Evolutionary conservation across 1,140 invertebrate species (phyloP).

Genomic region (Pomacea maculata): DNA sequence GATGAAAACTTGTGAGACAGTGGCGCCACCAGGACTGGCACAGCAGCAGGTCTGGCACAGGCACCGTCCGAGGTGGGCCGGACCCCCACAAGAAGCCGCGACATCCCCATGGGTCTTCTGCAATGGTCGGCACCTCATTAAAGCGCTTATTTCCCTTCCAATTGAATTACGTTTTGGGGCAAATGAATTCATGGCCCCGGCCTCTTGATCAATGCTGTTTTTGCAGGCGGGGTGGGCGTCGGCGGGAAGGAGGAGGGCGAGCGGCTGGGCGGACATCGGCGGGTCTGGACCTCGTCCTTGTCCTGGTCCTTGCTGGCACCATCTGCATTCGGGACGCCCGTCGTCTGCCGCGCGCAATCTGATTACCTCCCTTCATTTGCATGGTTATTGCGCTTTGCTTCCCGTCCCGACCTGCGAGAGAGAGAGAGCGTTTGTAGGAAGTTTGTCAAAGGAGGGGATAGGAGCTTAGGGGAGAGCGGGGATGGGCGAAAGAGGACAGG

Average conservation of each 20-base stretch:
- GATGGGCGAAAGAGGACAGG: background rate
- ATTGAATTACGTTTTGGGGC: constrained; percentile 21
- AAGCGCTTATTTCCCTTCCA: constrained; percentile 16
- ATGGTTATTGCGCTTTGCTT: constrained; percentile 20
- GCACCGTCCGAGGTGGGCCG: background rate
- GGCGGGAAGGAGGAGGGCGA: background rate
- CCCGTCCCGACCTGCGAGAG: constrained; percentile 7
- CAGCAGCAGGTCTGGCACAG: too few species aligned
- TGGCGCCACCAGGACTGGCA: background rate
- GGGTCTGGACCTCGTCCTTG: constrained; percentile 1
- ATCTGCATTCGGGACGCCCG: constrained; percentile 24
- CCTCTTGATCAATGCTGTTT: constrained; percentile 16
- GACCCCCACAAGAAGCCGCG: background rate
- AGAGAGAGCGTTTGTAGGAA: background rate
- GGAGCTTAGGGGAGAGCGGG: background rate
- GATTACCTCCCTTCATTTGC: constrained; percentile 26
- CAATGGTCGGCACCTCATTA: constrained; percentile 21
- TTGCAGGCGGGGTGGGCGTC: constrained; percentile 1
- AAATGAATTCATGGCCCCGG: constrained; percentile 18
- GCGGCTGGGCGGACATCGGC: constrained; percentile 2
- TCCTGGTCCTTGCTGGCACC: constrained; percentile 8
- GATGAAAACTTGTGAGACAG: background rate
- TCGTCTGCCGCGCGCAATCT: constrained; percentile 20
- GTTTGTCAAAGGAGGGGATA: background rate
- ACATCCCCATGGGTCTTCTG: background rate